Evolutionary conservation across 2,797 vertebrate genomes (phyloP).

Genomic region (Dendrocincla fuliginosa): DNA sequence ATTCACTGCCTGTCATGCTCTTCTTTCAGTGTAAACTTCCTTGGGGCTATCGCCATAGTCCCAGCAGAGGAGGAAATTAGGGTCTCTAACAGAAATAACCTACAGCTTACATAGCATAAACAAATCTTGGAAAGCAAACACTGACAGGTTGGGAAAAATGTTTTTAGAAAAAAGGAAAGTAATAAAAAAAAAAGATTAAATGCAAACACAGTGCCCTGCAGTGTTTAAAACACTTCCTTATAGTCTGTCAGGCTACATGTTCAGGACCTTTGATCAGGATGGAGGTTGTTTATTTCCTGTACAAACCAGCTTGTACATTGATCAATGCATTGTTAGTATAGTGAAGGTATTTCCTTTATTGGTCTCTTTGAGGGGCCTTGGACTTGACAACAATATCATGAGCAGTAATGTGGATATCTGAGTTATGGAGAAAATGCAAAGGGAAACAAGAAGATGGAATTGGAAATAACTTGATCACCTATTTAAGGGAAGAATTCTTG

Average conservation of each 20-base stretch:
- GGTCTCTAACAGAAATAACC: conserved; percentile 59
- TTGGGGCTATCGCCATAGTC: conserved; percentile 47
- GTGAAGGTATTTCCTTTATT: conserved; percentile 17
- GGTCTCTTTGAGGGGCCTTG: background rate
- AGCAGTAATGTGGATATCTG: background rate
- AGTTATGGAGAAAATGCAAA: background rate
- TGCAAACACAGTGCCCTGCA: conserved; percentile 50
- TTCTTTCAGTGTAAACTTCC: conserved; percentile 55
- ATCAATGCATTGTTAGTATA: conserved; percentile 58
- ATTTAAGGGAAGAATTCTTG: background rate
- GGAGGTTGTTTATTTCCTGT: conserved; percentile 57
- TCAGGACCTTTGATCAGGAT: conserved; percentile 64
- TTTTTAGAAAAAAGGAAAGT: background rate
- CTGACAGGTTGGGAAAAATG: conserved; percentile 49
- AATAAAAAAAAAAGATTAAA: conserved; percentile 58
- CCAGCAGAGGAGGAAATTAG: conserved; percentile 61
- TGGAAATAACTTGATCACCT: background rate
- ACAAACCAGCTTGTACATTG: conserved; percentile 53
- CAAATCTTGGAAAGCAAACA: conserved; percentile 62
- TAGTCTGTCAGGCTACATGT: conserved; percentile 57
- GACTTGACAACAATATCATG: background rate
- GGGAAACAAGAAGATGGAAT: background rate
- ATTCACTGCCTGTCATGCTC: conserved; percentile 54
- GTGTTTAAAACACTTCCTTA: conserved; percentile 67
- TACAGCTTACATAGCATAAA: conserved; percentile 59